Percentiles rank a stretch among this genome's conserved stretches.
Conservation (phyloP, 1,140 invertebrate species). For the Euglossa dilemma region DNA sequence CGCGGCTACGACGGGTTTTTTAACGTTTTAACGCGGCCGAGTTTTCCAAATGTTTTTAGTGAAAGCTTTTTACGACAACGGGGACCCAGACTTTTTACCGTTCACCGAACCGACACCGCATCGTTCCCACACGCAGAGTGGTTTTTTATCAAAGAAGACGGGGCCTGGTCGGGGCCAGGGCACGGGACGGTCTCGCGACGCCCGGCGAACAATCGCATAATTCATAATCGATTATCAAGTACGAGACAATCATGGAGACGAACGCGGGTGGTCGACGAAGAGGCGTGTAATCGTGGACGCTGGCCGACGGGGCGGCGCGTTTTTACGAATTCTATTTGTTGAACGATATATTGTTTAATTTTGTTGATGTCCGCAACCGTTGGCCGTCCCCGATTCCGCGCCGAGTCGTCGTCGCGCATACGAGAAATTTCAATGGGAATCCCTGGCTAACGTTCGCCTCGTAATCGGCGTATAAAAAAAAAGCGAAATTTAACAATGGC, state of each 20-base stretch:
- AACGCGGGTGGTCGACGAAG: conserved; percentile 21
- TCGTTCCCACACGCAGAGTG: neutral
- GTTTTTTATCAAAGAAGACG: conserved; percentile 6
- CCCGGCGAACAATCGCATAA: conserved; percentile 30
- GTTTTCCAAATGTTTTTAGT: conserved; percentile 19
- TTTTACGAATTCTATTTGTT: conserved; percentile 76
- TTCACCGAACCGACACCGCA: neutral
- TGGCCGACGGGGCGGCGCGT: conserved; percentile 24
- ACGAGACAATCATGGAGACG: conserved; percentile 63
- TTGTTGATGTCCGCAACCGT: conserved; percentile 65
- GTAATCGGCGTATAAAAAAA: neutral
- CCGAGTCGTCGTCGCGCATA: neutral
- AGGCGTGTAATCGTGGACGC: conserved; percentile 6
- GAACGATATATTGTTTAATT: conserved; percentile 76
- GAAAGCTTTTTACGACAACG: conserved; percentile 28
- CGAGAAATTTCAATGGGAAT: conserved; percentile 49
- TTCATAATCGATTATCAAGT: conserved; percentile 58
- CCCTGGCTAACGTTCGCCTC: neutral
- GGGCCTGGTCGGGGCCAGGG: neutral
- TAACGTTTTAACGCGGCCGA: conserved; percentile 33
- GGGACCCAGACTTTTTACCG: conserved; percentile 29
- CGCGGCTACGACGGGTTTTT: conserved; percentile 7
- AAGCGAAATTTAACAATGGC: neutral
- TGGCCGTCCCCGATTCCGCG: conserved; percentile 17
- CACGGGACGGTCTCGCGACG: neutral